A percentile compares a stretch with the other conserved stretches of the same genome.
Evolutionary conservation across 92 coral and sea anemone species (phyloP).

Genomic region (Palythoa caribaeorum): DNA sequence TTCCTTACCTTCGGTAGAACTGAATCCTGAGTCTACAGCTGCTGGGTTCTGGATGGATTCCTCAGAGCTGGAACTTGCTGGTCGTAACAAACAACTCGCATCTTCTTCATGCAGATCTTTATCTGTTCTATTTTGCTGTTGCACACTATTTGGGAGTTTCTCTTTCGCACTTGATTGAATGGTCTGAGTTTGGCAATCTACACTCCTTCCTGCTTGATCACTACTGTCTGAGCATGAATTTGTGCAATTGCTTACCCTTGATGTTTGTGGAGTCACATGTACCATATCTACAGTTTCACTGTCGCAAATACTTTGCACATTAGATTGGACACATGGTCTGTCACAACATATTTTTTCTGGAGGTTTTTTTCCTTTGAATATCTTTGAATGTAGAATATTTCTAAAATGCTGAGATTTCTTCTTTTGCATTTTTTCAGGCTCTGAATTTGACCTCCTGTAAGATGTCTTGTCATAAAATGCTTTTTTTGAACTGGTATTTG

Average conservation of each 20-base stretch:
- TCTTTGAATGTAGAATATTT: conserved; percentile 4
- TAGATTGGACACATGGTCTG: neutral
- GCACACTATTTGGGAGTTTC: neutral
- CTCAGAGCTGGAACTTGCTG: conserved; percentile 14
- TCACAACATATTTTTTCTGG: neutral
- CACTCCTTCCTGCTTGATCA: neutral
- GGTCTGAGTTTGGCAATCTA: neutral
- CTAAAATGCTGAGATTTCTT: conserved; percentile 29
- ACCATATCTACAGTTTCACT: neutral
- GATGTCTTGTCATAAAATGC: neutral
- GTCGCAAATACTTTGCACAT: neutral
- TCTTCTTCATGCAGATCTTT: neutral
- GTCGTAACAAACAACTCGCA: neutral
- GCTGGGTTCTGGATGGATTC: conserved; percentile 26
- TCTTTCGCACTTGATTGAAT: neutral
- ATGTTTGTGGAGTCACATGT: neutral
- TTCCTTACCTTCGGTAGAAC: conserved; percentile 25
- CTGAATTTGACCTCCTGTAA: conserved; percentile 20
- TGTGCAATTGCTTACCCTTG: neutral
- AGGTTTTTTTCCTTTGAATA: conserved; percentile 5
- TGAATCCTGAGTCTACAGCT: conserved; percentile 11
- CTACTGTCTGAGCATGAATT: neutral
- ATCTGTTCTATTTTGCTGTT: neutral
- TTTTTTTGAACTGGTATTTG: neutral
- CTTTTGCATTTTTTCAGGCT: neutral